These are phyloP conservation scores for Oreortyx pictus DNA, from an alignment of 2,797 vertebrate species.

Conservation along the genomic window DNA sequence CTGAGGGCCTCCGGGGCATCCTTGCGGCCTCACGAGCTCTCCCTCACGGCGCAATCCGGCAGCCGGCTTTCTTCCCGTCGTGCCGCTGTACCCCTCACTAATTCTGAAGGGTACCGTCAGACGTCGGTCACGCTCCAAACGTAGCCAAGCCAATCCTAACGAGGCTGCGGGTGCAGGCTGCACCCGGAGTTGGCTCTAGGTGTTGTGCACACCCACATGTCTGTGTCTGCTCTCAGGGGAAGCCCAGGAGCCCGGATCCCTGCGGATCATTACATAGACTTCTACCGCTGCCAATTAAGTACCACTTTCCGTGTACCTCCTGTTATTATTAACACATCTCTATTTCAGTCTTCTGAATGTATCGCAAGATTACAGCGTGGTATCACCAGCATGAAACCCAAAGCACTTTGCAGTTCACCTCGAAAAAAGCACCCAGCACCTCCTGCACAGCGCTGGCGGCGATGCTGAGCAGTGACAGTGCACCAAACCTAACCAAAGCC, in stretches of 20 bases:
- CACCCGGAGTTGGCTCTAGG: fast-evolving
- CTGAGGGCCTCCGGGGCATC: fast-evolving
- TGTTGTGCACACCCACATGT: neutral
- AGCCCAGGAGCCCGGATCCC: neutral
- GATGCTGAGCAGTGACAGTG: neutral
- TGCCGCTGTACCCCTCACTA: fast-evolving
- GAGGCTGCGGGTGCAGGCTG: fast-evolving
- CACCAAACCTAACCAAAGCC: neutral
- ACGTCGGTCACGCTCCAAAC: neutral
- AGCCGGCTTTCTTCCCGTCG: fast-evolving
- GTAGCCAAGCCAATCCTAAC: fast-evolving
- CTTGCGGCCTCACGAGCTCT: neutral
- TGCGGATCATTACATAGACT: fast-evolving
- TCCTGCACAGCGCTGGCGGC: neutral
- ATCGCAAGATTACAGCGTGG: no score
- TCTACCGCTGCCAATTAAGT: neutral
- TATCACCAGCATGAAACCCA: neutral
- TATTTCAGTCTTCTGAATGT: neutral
- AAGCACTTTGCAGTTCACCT: neutral
- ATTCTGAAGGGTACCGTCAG: fast-evolving
- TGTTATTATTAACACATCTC: neutral
- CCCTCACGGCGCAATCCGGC: fast-evolving
- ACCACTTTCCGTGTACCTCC: neutral
- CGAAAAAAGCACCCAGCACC: neutral
- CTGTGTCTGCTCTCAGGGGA: neutral